These are phyloP conservation scores for Dasypus novemcinctus DNA, from an alignment of 2,113 vertebrate species.

Conservation along the genomic window DNA sequence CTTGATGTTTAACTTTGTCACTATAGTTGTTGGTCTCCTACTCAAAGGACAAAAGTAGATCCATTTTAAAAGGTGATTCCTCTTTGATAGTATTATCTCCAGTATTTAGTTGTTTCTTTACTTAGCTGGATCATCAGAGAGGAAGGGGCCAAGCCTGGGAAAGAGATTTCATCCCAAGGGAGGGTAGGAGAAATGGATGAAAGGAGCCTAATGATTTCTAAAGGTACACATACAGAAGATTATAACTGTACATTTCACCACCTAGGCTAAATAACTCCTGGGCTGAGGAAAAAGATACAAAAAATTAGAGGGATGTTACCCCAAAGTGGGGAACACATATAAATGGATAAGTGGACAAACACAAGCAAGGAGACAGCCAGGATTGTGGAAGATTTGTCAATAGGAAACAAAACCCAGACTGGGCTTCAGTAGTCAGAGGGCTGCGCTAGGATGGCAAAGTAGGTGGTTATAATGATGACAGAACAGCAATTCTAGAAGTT, in stretches of 20 bases:
- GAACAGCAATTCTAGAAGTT: background rate
- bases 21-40: background rate
- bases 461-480: background rate
- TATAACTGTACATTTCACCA: background rate
- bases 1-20: background rate
- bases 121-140: background rate
- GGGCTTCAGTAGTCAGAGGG: background rate
- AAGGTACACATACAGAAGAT: background rate
- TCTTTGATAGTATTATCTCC: background rate
- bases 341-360: background rate
- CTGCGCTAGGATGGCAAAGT: background rate
- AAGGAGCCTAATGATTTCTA: background rate
- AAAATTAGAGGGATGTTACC: background rate
- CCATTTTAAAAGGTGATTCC: background rate
- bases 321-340: background rate
- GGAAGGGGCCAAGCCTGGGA: background rate
- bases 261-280: background rate
- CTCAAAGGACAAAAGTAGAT: background rate
- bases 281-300: background rate
- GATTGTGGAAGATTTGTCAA: background rate
- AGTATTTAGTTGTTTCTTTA: background rate
- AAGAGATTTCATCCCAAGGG: fast-evolving
- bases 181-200: no score
- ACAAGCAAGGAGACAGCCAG: background rate
- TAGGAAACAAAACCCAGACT: background rate